phyloP scores from a whole-genome alignment of 1,140 invertebrate species.

The Choristoneura fumiferana region DNA sequence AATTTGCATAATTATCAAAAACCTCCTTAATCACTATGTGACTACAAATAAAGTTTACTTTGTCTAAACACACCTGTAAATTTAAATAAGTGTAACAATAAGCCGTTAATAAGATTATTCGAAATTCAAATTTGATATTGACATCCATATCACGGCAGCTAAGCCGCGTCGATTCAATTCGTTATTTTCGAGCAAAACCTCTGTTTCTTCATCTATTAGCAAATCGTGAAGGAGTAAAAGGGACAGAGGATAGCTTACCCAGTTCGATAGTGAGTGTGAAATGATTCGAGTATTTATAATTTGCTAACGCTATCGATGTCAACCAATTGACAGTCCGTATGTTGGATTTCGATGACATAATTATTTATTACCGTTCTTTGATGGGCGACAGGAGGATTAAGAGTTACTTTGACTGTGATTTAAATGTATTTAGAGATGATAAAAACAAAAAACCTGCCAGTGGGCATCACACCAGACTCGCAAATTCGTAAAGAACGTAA shows the following conservation, averaged over 20 bases:
- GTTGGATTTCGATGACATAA: constrained; percentile 3
- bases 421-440: too few relatives aligned
- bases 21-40: constrained; percentile 23
- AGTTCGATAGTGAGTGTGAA: background rate
- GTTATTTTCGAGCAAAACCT: background rate
- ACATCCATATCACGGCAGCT: constrained; percentile 10
- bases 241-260: background rate
- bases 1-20: constrained; percentile 14
- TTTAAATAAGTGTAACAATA: constrained; percentile 35
- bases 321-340: constrained; percentile 2
- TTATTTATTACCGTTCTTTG: background rate
- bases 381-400: too few relatives aligned
- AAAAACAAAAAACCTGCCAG: too few relatives aligned
- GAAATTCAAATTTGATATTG: constrained; percentile 15
- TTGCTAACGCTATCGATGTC: constrained; percentile 16
- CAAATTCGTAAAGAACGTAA: too few relatives aligned
- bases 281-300: background rate
- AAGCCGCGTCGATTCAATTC: background rate
- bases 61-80: background rate
- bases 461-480: too few relatives aligned
- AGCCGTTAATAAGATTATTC: constrained; percentile 57
- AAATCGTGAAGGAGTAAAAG: background rate
- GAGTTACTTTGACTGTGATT: too few relatives aligned
- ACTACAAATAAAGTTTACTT: background rate
- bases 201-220: background rate